Conservation (phyloP, 2,888 invertebrate species). For the Lepidochrysops patricia region DNA sequence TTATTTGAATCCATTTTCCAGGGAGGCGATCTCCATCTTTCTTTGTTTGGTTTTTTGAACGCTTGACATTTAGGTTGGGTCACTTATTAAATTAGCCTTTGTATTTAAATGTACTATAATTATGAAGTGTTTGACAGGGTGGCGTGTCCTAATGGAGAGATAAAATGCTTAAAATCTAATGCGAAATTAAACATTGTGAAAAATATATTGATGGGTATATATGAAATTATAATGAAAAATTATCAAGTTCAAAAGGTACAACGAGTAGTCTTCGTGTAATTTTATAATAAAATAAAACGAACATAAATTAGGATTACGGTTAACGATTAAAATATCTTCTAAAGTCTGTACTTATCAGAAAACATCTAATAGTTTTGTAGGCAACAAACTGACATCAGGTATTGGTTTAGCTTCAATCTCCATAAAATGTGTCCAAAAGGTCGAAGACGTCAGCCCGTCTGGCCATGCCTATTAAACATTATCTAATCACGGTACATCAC, state of each 20-base stretch:
- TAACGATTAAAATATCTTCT: not conserved
- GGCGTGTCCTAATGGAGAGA: not conserved
- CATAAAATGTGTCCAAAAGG: not conserved
- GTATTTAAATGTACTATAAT: constrained; percentile 71
- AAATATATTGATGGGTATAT: no score
- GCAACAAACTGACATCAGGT: not conserved
- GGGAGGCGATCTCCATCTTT: constrained; percentile 62
- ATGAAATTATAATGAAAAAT: no score
- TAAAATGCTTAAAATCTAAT: not conserved
- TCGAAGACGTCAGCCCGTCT: constrained; percentile 3
- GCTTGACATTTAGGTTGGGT: constrained; percentile 68
- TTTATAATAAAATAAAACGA: no score
- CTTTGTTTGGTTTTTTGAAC: constrained; percentile 38
- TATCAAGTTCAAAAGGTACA: no score
- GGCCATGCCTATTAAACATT: constrained; percentile 6
- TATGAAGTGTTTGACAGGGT: constrained; percentile 29
- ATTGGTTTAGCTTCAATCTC: not conserved
- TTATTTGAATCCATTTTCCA: constrained; percentile 69
- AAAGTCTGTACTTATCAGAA: not conserved
- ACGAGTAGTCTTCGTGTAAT: no score
- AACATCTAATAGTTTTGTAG: not conserved
- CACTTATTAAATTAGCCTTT: constrained; percentile 74
- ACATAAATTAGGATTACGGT: no score
- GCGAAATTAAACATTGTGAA: no score
- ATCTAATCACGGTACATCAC: constrained; percentile 4